Evolutionary conservation across 2,797 vertebrate species (phyloP), one percentile per base, ranked within the genome.

Genomic region (Pangasius djambal): DNA sequence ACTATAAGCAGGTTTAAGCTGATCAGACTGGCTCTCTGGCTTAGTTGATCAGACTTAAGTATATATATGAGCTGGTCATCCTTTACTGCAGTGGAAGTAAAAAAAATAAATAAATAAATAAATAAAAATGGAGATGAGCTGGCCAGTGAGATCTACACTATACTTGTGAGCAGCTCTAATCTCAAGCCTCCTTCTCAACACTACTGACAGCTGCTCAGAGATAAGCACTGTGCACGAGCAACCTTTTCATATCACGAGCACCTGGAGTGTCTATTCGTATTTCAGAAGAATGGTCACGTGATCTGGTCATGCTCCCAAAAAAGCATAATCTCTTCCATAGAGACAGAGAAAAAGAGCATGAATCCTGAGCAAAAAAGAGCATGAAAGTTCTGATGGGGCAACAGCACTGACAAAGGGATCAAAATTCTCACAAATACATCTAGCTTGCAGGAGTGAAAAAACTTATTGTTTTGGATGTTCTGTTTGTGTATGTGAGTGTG

Each of bases 171-270:
- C 85, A 61, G 52, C 75, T 86, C 63, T 37, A 44, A 82, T 70
- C 37, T 67, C 13, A 57, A 70, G 74, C 50, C 37, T 63, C 50
- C 52, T 75, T 65, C 87, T 63, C 12, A 65, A 84, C 65, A 48
- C 37, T 48, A 79, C 44, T 37, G 78, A 83, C 69, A 87, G 78
- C 48, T 77, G 85, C 57, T 83, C 48, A 69, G 67, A 74, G 69
- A 65, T 10, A 55, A 83, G 70, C 52, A 13, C 44, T 74, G 69
- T 9, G 18, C 65, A 86, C 4, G 9, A 57, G 5, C 52, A 82
- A 82, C 84, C 69, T 86, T 81, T 89, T 83, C 78, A 75, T 75
- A 87, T 87, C 57, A 83, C 6, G 78, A 87, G 59, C 18, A 72
- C 18, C 59, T 70, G 61, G 28, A 83, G 78, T 83, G 61, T 67